Conservation (phyloP, 2,797 vertebrate species). For the Labroides dimidiatus region DNA sequence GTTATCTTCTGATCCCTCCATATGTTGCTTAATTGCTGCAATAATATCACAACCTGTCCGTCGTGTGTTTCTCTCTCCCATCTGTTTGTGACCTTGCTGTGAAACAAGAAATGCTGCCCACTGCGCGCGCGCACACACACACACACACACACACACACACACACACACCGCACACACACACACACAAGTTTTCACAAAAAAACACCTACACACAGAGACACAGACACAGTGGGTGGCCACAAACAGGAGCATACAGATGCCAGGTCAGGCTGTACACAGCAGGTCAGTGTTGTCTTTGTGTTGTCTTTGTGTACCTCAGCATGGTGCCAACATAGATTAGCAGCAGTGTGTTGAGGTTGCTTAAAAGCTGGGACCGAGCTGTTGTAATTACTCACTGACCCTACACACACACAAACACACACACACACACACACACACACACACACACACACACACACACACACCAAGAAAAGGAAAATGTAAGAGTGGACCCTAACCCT, state of each 20-base stretch:
- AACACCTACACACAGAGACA: slow-evolving; percentile 19
- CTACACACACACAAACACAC: slow-evolving; percentile 40
- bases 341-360: slow-evolving; percentile 64
- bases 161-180: slow-evolving; percentile 1
- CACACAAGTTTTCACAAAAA: too few relatives aligned
- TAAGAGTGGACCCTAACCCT: too few relatives aligned
- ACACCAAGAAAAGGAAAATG: background rate
- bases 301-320: slow-evolving; percentile 71
- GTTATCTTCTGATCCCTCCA: background rate
- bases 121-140: slow-evolving; percentile 15
- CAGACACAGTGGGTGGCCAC: slow-evolving; percentile 58
- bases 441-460: slow-evolving; percentile 31
- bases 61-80: slow-evolving; percentile 14
- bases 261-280: slow-evolving; percentile 71
- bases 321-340: slow-evolving; percentile 69
- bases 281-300: slow-evolving; percentile 72
- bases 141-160: slow-evolving; percentile 4
- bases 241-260: slow-evolving; percentile 75
- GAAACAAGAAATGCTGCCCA: slow-evolving; percentile 48
- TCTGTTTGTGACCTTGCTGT: slow-evolving; percentile 55
- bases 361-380: slow-evolving; percentile 54
- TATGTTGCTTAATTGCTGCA: background rate
- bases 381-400: slow-evolving; percentile 69
- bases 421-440: slow-evolving; percentile 10
- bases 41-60: background rate